Percentiles rank a stretch among this genome's conserved stretches.
Conservation (phyloP, 2,888 invertebrate genomes). For the Linnaemya vulpina region DNA sequence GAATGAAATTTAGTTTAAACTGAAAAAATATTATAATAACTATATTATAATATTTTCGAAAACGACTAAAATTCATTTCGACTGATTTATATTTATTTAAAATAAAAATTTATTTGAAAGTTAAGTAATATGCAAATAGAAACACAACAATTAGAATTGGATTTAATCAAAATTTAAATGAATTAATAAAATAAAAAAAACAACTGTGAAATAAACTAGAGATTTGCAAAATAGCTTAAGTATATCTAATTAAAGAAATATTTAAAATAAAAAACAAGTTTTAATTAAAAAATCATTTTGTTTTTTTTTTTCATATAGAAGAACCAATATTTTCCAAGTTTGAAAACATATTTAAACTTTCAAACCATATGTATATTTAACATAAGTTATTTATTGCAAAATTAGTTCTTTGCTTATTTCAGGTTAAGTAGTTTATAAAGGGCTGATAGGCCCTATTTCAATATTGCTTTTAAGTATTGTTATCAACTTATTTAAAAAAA, state of each 20-base stretch:
- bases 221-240: slow-evolving; percentile 69
- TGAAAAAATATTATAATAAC: not conserved
- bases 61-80: slow-evolving; percentile 61
- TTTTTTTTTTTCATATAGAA: not conserved
- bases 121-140: slow-evolving; percentile 38
- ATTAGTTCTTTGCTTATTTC: slow-evolving; percentile 37
- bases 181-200: slow-evolving; percentile 34
- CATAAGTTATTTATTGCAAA: no score
- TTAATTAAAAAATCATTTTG: not conserved
- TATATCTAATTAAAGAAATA: slow-evolving; percentile 50
- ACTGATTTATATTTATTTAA: slow-evolving; percentile 64
- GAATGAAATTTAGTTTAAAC: slow-evolving; percentile 15
- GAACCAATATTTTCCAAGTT: no score
- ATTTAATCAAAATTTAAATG: slow-evolving; percentile 56
- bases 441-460: no score
- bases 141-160: slow-evolving; percentile 53
- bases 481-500: slow-evolving; percentile 49
- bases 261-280: slow-evolving; percentile 9
- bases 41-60: not conserved
- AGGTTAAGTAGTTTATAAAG: no score
- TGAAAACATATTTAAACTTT: no score
- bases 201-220: slow-evolving; percentile 67
- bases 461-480: slow-evolving; percentile 43
- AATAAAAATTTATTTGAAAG: slow-evolving; percentile 67
- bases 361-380: no score